Base-by-base conservation (phyloP, 2,888 invertebrate species). In the Rhopalosiphum nymphaeae region DNA sequence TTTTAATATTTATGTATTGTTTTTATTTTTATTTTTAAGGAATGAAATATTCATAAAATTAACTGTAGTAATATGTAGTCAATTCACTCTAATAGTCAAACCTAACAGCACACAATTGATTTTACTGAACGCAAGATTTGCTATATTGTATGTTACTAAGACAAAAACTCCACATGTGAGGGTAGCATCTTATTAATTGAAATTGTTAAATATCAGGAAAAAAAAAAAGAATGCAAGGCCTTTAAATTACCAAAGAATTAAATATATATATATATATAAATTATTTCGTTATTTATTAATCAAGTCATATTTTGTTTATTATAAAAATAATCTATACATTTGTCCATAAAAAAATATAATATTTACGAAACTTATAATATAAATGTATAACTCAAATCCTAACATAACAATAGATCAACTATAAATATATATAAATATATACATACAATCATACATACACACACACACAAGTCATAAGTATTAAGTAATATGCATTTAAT, bases 241-340 rank as follows among this genome's bases (percentile, higher is more conserved):
- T 16, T 86, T 46, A 86, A 87, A 88, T 36, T 4, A 87, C 29
- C 3, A 21, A 9, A 67, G 10, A 78, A 78, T n/a, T 26, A 36
- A 67, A 88, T 21, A n/a, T n/a, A n/a, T n/a, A n/a, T n/a, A n/a
- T n/a, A n/a, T n/a, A n/a, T n/a, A n/a, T n/a, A n/a, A 88, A 42
- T 67, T 89, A 44, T 49, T 67, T 88, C 89, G 44, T 89, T 67
- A 25, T 93, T 93, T 89, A 93, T 93, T 93, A 93, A 89, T 93
- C 21, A 88, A 92, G 87, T 92, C 42, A 78, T 67, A 78, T 53
- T 89, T 36, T 36, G 53, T 92, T 94, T 84, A 94, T 94, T 94
- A 94, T 49, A 94, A 94, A 94, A 94, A 94, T 94, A 94, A 67
- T 94, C 78, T 93, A 86, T 94, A 91, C 94, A 94, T 91, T 89